Percentiles rank a stretch among this genome's conserved stretches.
Evolutionary conservation across 2,797 vertebrate species (phyloP).

Genomic region (Netta rufina): DNA sequence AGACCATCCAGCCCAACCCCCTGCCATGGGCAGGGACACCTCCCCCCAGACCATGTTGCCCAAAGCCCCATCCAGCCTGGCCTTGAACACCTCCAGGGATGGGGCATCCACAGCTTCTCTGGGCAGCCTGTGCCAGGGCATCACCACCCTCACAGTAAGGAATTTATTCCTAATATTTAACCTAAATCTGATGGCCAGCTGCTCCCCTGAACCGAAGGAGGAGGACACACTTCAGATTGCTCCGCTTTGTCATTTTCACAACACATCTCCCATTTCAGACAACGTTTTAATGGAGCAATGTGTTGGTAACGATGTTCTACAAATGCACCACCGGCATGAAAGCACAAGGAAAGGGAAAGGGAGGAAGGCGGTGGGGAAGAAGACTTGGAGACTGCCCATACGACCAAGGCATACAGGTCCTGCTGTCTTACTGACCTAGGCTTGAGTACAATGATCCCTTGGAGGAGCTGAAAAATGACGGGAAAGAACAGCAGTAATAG

Average conservation of each 20-base stretch:
- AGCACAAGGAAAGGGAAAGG: not conserved
- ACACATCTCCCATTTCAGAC: not conserved
- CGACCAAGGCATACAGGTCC: not conserved
- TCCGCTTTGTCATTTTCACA: not conserved
- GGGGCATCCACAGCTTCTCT: too few species aligned
- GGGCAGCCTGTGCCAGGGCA: too few species aligned
- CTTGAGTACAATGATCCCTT: not conserved
- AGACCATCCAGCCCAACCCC: not conserved
- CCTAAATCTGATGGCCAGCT: not conserved
- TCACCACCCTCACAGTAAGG: too few species aligned
- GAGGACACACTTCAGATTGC: not conserved
- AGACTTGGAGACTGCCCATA: not conserved
- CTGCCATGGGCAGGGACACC: not conserved
- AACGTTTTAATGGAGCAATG: not conserved
- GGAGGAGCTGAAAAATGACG: not conserved
- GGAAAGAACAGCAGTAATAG: not conserved
- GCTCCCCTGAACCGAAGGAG: not conserved
- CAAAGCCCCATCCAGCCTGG: not conserved
- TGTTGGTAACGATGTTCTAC: fast-evolving
- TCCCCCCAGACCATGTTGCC: not conserved
- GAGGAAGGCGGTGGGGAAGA: not conserved
- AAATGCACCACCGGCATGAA: not conserved
- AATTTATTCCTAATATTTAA: too few species aligned
- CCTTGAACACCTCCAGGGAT: not conserved
- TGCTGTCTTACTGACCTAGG: not conserved